Evolutionary conservation across 2,888 invertebrate species (phyloP).

Genomic region (Pediacus dermestoides): DNA sequence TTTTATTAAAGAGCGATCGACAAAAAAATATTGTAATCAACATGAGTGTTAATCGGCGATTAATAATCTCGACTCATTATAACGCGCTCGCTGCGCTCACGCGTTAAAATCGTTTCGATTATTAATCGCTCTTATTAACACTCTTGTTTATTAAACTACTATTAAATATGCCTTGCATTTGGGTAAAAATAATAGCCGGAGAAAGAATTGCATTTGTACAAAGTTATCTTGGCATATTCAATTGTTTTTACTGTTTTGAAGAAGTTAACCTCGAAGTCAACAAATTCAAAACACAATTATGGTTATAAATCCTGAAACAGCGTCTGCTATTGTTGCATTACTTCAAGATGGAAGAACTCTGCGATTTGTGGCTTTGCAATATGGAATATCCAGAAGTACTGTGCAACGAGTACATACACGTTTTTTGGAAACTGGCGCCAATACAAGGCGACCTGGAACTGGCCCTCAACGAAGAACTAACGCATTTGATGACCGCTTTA

Average conservation of each 20-base stretch:
- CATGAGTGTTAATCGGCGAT: no score
- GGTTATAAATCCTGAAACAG: background rate
- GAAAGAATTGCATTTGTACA: background rate
- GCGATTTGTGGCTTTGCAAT: background rate
- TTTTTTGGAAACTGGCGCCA: slow-evolving; percentile 7
- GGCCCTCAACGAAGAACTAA: slow-evolving; percentile 10
- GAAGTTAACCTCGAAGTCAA: no score
- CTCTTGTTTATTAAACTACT: no score
- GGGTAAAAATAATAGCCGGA: no score
- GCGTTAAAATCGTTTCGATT: no score
- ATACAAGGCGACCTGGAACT: slow-evolving; percentile 11
- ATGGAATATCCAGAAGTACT: background rate
- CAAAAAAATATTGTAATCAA: no score
- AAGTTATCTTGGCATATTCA: background rate
- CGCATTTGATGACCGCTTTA: slow-evolving; percentile 9
- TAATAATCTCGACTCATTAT: no score
- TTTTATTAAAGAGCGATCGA: no score
- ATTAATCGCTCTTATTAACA: no score
- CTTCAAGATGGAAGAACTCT: background rate
- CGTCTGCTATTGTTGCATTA: background rate
- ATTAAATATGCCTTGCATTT: no score
- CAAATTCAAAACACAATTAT: background rate
- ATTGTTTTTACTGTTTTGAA: slow-evolving; percentile 1
- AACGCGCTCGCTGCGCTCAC: no score
- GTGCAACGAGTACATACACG: background rate